These are phyloP conservation scores for Drosophila nr. perissopoda DNA, from an alignment of 2,888 invertebrate genomes.

Conservation along the genomic window DNA sequence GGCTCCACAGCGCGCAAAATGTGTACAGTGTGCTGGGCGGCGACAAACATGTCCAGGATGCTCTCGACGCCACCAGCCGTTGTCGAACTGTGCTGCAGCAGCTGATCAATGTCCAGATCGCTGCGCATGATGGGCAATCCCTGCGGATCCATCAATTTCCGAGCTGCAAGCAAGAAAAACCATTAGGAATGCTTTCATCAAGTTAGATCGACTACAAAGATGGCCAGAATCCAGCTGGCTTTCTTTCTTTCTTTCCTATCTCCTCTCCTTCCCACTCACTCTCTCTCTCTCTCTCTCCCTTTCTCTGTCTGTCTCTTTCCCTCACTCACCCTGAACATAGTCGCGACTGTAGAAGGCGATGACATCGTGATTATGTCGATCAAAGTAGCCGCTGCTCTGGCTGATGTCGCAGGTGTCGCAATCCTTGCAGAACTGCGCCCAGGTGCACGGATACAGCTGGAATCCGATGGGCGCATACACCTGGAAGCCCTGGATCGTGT, in stretches of 20 bases:
- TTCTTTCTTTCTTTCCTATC: too few relatives aligned
- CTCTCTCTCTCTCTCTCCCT: not conserved
- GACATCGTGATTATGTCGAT: conserved; percentile 89
- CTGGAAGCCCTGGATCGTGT: conserved; percentile 95
- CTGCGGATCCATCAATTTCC: conserved; percentile 86
- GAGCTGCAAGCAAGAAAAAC: conserved; percentile 84
- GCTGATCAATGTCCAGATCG: conserved; percentile 88
- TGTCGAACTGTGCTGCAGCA: conserved; percentile 84
- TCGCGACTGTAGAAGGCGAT: conserved; percentile 94
- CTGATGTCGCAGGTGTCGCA: conserved; percentile 88
- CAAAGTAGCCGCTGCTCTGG: conserved; percentile 92
- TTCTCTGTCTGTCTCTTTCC: too few relatives aligned
- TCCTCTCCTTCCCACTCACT: not conserved
- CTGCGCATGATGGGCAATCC: conserved; percentile 87
- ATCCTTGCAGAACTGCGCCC: conserved; percentile 87
- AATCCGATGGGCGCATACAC: conserved; percentile 97
- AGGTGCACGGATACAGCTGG: conserved; percentile 90
- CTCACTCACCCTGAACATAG: conserved; percentile 88
- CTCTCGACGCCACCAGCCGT: conserved; percentile 84
- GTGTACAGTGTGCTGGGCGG: conserved; percentile 88
- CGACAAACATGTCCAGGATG: conserved; percentile 90
- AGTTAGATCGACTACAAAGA: not conserved
- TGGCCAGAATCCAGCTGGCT: too few relatives aligned
- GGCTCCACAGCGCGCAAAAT: conserved; percentile 93
- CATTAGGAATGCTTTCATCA: not conserved